phyloP scores from a whole-genome alignment of 2,888 invertebrate genomes.

The Geotrupes spiniger region DNA sequence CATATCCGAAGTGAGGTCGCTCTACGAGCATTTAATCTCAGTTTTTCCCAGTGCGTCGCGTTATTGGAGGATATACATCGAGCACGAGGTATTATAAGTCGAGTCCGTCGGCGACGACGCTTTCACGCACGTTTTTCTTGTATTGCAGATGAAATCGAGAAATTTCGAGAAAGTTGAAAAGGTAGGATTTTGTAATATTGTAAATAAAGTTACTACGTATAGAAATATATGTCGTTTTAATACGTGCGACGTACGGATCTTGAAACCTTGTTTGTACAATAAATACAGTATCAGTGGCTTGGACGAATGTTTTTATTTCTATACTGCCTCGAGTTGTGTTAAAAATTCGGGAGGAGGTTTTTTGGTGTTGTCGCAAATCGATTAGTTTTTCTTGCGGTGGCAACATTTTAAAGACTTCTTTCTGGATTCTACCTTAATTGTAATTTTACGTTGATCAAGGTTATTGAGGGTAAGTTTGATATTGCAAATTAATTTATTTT shows the following conservation, averaged over 20 bases:
- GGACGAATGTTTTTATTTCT: constrained; percentile 35
- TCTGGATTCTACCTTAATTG: constrained; percentile 33
- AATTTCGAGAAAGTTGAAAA: constrained; percentile 99
- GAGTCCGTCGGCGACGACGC: neutral
- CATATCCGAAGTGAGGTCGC: constrained; percentile 83
- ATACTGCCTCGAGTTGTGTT: constrained; percentile 39
- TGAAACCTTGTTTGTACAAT: constrained; percentile 15
- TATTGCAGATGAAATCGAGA: constrained; percentile 96
- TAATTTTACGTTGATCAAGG: too few relatives aligned
- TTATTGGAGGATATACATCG: constrained; percentile 99
- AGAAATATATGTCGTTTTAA: constrained; percentile 16
- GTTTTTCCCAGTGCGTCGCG: constrained; percentile 96
- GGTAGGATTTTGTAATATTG: constrained; percentile 56
- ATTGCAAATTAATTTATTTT: too few relatives aligned
- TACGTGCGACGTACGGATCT: constrained; percentile 17
- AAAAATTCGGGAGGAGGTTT: constrained; percentile 49
- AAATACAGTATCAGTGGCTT: constrained; percentile 27
- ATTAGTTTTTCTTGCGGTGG: neutral
- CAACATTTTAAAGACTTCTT: constrained; percentile 27
- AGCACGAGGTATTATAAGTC: constrained; percentile 77
- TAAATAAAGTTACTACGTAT: constrained; percentile 21
- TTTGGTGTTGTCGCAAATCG: constrained; percentile 30
- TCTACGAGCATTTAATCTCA: constrained; percentile 91
- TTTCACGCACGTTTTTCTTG: constrained; percentile 45
- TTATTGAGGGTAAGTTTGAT: too few relatives aligned